Evolutionary conservation across 2,888 invertebrate species (phyloP).

Genomic region (Lithophane socia): DNA sequence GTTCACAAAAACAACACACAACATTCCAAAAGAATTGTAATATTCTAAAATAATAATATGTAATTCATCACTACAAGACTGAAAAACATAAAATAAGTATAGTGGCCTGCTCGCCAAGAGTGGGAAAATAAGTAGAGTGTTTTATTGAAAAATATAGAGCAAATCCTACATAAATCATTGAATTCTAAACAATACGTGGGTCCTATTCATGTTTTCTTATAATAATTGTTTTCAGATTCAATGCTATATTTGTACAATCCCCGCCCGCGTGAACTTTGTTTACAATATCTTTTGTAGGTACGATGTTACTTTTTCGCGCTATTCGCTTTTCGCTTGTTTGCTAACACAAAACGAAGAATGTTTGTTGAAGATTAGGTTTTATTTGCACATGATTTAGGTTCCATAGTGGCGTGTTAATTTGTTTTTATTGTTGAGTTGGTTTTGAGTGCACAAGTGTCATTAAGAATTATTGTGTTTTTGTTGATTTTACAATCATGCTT

Average conservation of each 20-base stretch:
- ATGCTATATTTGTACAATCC: conserved; percentile 72
- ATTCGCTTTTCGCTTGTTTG: conserved; percentile 51
- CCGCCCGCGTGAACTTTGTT: conserved; percentile 54
- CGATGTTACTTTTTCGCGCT: conserved; percentile 62
- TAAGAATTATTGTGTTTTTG: neutral
- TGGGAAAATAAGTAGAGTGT: neutral
- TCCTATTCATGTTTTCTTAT: conserved; percentile 67
- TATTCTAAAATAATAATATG: neutral
- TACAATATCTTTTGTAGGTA: conserved; percentile 60
- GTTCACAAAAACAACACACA: too few species aligned
- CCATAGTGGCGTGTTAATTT: conserved; percentile 41
- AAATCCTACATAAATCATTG: neutral
- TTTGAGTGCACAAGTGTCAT: conserved; percentile 7
- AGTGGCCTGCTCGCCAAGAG: neutral
- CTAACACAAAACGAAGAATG: conserved; percentile 49
- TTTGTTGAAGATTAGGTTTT: conserved; percentile 55
- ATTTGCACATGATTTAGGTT: conserved; percentile 49
- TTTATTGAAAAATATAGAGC: neutral
- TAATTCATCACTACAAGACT: neutral
- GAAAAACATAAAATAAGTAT: neutral
- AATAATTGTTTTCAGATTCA: conserved; percentile 76
- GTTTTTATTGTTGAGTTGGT: conserved; percentile 15
- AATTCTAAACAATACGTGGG: conserved; percentile 51
- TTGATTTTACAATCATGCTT: conserved; percentile 21
- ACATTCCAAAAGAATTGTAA: too few species aligned